Evolutionary conservation across 2,113 vertebrate genomes (phyloP).

Genomic region (Egretta garzetta): DNA sequence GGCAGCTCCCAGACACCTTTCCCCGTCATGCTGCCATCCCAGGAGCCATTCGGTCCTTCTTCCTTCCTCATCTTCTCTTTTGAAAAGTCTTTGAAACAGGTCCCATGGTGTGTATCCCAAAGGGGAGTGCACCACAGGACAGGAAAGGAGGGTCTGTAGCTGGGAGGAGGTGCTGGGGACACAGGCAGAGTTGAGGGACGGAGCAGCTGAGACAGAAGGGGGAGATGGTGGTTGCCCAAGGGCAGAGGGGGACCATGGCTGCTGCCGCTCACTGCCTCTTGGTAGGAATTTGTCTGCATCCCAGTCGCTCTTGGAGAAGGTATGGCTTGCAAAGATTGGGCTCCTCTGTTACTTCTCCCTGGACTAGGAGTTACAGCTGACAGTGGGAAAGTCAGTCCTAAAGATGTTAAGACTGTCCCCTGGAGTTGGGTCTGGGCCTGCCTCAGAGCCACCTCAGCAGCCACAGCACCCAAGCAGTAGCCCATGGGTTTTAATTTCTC

Average conservation of each 20-base stretch:
- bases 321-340: not conserved
- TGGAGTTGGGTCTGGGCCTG: not conserved
- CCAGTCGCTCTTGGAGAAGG: not conserved
- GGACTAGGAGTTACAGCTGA: not conserved
- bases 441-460: not conserved
- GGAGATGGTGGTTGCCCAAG: not conserved
- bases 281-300: not conserved
- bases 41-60: not conserved
- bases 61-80: not conserved
- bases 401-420: not conserved
- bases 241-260: not conserved
- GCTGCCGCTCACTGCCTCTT: not conserved
- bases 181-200: not conserved
- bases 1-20: not conserved
- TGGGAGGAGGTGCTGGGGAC: not conserved
- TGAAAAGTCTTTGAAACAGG: not conserved
- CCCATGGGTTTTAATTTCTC: not conserved
- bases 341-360: not conserved
- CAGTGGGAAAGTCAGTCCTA: not conserved
- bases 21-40: not conserved
- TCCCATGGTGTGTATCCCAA: not conserved
- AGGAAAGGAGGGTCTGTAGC: not conserved
- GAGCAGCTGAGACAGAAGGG: not conserved
- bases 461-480: not conserved
- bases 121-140: not conserved